A percentile compares a stretch with the other conserved stretches of the same genome.
These are phyloP conservation scores for Polypedilum pembai DNA, from an alignment of 1,140 invertebrate genomes.

Conservation along the genomic window DNA sequence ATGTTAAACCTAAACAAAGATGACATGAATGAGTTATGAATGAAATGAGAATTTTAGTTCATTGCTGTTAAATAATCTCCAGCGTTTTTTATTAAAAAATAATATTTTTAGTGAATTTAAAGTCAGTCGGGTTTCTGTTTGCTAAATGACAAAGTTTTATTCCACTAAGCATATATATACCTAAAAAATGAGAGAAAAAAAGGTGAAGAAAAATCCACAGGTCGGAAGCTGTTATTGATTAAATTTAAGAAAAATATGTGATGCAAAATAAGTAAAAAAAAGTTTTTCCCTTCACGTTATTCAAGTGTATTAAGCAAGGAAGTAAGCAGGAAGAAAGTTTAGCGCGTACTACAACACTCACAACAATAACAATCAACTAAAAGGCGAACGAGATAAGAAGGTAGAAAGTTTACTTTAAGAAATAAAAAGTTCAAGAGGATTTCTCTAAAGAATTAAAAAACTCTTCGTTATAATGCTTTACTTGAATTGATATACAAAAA, in stretches of 20 bases:
- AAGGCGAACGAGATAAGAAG: background rate
- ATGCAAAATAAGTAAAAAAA: background rate
- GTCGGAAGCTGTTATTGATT: constrained; percentile 1
- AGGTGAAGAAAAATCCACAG: background rate
- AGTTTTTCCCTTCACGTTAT: background rate
- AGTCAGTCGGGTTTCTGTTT: no score
- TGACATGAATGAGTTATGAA: background rate
- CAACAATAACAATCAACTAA: background rate
- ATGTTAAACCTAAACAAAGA: background rate
- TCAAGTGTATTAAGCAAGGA: no score
- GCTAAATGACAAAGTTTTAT: no score
- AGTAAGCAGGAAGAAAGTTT: no score
- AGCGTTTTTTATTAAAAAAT: no score
- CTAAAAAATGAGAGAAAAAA: no score
- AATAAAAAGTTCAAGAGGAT: background rate
- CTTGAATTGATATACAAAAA: background rate
- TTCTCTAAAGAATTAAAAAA: background rate
- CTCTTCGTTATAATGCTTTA: background rate
- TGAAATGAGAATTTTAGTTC: background rate
- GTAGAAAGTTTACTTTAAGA: background rate
- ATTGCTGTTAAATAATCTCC: no score
- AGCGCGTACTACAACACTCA: no score
- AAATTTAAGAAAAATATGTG: background rate
- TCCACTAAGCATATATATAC: no score
- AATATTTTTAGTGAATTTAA: no score